A percentile compares a stretch with the other conserved stretches of the same genome.
phyloP scores from a whole-genome alignment of 30 jellyfish, hydroid and myxozoan genomes.

The Pseudorhiza aurosa region DNA sequence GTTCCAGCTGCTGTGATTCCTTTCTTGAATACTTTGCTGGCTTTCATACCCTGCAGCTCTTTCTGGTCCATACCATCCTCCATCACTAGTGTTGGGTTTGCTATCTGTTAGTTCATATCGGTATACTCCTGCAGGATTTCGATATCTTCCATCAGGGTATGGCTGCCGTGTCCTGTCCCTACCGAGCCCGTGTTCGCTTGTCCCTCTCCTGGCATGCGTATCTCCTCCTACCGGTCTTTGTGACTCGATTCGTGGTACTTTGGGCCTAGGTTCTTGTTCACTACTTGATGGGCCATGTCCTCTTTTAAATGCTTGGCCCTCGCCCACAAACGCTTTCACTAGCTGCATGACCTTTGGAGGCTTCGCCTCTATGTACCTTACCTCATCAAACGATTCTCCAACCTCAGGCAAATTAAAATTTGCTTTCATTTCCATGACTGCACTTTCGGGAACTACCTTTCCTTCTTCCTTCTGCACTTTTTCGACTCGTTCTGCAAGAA shows the following conservation, averaged over 20 bases:
- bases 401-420: slow-evolving; percentile 92
- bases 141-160: background rate
- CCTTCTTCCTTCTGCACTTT: slow-evolving; percentile 90
- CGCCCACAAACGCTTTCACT: slow-evolving; percentile 49
- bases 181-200: background rate
- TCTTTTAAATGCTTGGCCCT: slow-evolving; percentile 70
- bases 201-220: background rate
- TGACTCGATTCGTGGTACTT: slow-evolving; percentile 34
- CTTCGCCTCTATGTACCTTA: slow-evolving; percentile 72
- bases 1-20: background rate
- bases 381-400: slow-evolving; percentile 96
- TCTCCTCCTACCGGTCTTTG: background rate
- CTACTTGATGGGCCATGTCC: background rate
- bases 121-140: background rate
- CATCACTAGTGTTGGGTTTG: no score
- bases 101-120: no score
- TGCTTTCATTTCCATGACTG: slow-evolving; percentile 96
- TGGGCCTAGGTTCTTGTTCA: slow-evolving; percentile 6
- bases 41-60: no score
- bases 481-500: slow-evolving; percentile 70
- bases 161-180: background rate
- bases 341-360: slow-evolving; percentile 75
- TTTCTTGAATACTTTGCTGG: background rate
- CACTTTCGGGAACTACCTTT: slow-evolving; percentile 86
- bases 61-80: no score